phyloP scores from a whole-genome alignment of 2,888 invertebrate genomes.

The Oscheius sp. region DNA sequence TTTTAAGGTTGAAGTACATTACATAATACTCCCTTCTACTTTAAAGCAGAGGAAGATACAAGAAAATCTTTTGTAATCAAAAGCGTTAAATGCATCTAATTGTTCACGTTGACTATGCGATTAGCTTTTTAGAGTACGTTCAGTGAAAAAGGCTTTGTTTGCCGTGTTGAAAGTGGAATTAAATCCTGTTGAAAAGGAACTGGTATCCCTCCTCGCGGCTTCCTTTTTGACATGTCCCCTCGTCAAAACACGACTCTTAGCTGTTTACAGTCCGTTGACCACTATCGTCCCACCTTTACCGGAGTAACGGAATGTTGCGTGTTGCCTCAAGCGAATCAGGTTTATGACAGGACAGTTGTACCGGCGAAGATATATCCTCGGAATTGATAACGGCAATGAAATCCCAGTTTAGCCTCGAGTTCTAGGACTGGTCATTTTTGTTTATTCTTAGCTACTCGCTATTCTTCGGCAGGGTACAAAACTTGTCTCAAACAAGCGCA shows the following conservation, averaged over 20 bases:
- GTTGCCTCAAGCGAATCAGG: slow-evolving; percentile 22
- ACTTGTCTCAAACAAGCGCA: slow-evolving; percentile 10
- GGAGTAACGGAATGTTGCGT: slow-evolving; percentile 2
- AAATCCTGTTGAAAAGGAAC: slow-evolving; percentile 24
- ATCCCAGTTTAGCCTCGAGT: not conserved
- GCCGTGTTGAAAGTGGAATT: slow-evolving; percentile 13
- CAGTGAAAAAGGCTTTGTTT: slow-evolving; percentile 10
- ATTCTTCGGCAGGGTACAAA: slow-evolving; percentile 3
- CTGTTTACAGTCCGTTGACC: not conserved
- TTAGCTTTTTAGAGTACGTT: not conserved
- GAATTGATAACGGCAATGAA: slow-evolving; percentile 25
- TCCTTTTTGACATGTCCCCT: slow-evolving; percentile 20
- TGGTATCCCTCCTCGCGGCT: slow-evolving; percentile 18
- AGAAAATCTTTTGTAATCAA: slow-evolving; percentile 2
- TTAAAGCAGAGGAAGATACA: too few species aligned
- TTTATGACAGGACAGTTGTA: slow-evolving; percentile 23
- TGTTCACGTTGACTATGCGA: slow-evolving; percentile 8
- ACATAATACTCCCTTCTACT: too few species aligned
- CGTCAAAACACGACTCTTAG: slow-evolving; percentile 16
- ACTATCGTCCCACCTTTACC: not conserved
- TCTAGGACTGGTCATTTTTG: not conserved
- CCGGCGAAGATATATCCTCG: not conserved
- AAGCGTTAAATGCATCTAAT: not conserved
- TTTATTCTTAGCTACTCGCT: not conserved
- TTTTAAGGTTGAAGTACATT: too few species aligned